phyloP scores from a whole-genome alignment of 2,888 invertebrate species.

The Erynnis tages region DNA sequence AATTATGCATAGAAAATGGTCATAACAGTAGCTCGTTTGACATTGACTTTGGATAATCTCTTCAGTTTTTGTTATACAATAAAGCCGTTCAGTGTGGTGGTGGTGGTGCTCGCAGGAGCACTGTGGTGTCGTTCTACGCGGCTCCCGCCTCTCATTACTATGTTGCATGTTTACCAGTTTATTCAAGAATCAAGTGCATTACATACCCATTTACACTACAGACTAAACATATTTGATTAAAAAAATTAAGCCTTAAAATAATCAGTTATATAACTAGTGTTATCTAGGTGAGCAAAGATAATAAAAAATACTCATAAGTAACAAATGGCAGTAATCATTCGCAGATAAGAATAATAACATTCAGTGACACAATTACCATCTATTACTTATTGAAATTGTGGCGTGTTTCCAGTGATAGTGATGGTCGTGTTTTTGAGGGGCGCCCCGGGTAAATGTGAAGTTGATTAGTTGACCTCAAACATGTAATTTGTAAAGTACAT shows the following conservation, averaged over 20 bases:
- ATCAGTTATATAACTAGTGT: not conserved
- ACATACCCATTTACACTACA: not conserved
- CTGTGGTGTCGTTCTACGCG: too few relatives aligned
- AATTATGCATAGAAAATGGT: slow-evolving; percentile 3
- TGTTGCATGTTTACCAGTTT: not conserved
- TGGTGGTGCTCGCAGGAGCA: too few relatives aligned
- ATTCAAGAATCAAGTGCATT: not conserved
- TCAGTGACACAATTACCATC: not conserved
- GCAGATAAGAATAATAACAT: slow-evolving; percentile 17
- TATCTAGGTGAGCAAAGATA: slow-evolving; percentile 15
- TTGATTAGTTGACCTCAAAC: too few relatives aligned
- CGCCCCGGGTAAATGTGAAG: not conserved
- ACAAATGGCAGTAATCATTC: slow-evolving; percentile 9
- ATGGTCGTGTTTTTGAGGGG: slow-evolving; percentile 6
- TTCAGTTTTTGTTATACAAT: slow-evolving; percentile 1
- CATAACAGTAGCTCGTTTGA: not conserved
- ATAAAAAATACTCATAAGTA: slow-evolving; percentile 13
- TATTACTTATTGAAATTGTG: slow-evolving; percentile 3
- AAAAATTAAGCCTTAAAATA: not conserved
- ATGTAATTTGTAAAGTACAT: too few relatives aligned
- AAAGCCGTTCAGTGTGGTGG: not conserved
- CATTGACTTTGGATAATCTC: slow-evolving; percentile 15
- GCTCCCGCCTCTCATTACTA: too few relatives aligned
- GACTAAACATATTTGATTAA: not conserved
- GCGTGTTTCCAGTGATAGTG: slow-evolving; percentile 1